Base-by-base conservation (phyloP, 2,888 invertebrate genomes). In the Chironomus riparius region DNA sequence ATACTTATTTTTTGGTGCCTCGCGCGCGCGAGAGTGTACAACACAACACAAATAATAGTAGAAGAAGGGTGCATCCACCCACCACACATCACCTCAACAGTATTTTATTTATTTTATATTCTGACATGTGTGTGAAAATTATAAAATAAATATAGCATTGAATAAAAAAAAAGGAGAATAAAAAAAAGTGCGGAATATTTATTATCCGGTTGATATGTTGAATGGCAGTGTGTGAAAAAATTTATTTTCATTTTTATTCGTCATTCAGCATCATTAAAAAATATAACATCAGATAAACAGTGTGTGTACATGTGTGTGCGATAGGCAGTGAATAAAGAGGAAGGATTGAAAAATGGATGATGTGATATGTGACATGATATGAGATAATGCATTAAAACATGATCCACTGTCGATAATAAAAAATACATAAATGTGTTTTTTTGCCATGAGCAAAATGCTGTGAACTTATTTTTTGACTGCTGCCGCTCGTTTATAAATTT, bases 71-170 rank as follows among this genome's bases (percentile, higher is more conserved):
- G 38, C 38, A 38, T 38, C 38, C 56, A 50, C 15, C 18, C 50
- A 48, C n/a, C 48, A 48, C 15, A 1, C 38, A 38, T 38, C 38
- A 38, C 38, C 28, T 28, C 28, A 28, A 38, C 38, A 38, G 38
- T 38, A 38, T 38, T 38, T 38, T 38, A 38, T 38, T 38, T 38
- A 38, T 38, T 38, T 38, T 38, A 38, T 38, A 38, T 38, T 38
- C n/a, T 50, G 50, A 50, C 13, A n/a, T 50, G 50, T 50, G 50
- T 50, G 72, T 72, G 72, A 61, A 72, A 72, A 72, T 72, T 72
- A 56, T 70, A 70, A 70, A 70, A 70, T 70, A 70, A 70, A 70
- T 50, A 47, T 18, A 7, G 38, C 38, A 38, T 28, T 28, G 28
- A 28, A 38, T 2, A 38, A 38, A 38, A 38, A 1, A 38, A 10